phyloP scores from a whole-genome alignment of 2,113 vertebrate genomes.

The Etheostoma spectabile region DNA sequence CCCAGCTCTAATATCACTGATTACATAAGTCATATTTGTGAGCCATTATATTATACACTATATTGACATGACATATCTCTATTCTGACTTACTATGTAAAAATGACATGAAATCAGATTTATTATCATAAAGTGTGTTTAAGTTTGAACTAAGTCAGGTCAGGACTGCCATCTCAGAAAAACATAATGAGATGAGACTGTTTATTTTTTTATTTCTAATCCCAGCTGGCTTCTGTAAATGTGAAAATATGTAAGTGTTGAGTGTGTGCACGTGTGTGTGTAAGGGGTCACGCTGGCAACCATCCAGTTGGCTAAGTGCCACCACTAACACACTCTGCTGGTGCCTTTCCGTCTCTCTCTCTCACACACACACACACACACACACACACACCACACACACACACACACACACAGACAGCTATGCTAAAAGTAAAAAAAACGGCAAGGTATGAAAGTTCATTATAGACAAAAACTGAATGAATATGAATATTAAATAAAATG shows the following conservation, averaged over 20 bases:
- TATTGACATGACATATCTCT: background rate
- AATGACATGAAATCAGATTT: background rate
- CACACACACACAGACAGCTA: background rate
- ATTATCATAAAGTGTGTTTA: too few relatives aligned
- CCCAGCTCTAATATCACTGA: too few relatives aligned
- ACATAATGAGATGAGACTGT: background rate
- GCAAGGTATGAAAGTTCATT: too few relatives aligned
- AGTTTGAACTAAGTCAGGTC: too few relatives aligned
- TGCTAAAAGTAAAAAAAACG: background rate
- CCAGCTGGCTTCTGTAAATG: background rate
- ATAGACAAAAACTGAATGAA: background rate
- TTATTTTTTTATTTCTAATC: background rate
- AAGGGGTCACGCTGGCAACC: slow-evolving; percentile 56
- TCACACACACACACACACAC: background rate
- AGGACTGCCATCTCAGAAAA: too few relatives aligned
- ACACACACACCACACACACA: slow-evolving; percentile 5
- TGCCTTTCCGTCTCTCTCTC: background rate
- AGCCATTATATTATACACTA: too few relatives aligned
- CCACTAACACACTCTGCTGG: slow-evolving; percentile 16
- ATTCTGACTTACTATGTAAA: background rate
- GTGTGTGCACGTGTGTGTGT: background rate
- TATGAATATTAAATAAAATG: background rate
- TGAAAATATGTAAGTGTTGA: background rate
- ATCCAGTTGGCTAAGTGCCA: slow-evolving; percentile 73
- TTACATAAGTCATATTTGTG: background rate